Evolutionary conservation across 1,140 invertebrate species (phyloP), one percentile per base, ranked within the genome.

Genomic region (Megathymus violae): DNA sequence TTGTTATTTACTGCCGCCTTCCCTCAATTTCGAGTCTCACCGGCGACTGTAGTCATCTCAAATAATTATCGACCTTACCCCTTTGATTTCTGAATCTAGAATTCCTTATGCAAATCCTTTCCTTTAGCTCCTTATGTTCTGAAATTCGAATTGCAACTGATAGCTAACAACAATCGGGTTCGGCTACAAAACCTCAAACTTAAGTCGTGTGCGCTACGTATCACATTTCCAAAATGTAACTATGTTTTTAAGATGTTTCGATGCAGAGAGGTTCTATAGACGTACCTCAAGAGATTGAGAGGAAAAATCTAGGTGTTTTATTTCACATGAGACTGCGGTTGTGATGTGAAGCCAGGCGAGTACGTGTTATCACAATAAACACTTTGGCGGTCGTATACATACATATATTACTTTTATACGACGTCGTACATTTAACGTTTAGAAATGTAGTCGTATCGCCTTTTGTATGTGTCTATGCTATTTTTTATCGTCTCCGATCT

Each of bases 251-350:
- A 47, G 74, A 64, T 69, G 64, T 79, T 83, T 78, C 65, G 17
- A 27, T 41, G 40, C 22, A 50, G 58, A 31, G 25, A 31, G 31
- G 43, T 68, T 67, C n/a, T 22, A 50, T 56, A 81, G 69, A 82
- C 67, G 65, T 82, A 77, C 70, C 76, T 83, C 69, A 48, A 65
- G 76, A 80, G 74, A 85, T 82, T 80, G 79, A 79, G 78, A 78
- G 78, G 78, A 82, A 88, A 85, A 89, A 85, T 89, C 78, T 87
- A 84, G 80, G 81, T 87, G 81, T 83, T 89, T 89, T 88, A 89
- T 89, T 86, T 78, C 78, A 76, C 75, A 80, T 71, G 76, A 86
- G 76, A 80, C 71, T 73, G 74, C 72, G 75, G 76, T 74, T 76
- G 72, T 76, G 78, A 76, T 73, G 65, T 73, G 61, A 69, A 82